Conservation (phyloP, 1,140 invertebrate species). For the Harlomillsia oculata region DNA sequence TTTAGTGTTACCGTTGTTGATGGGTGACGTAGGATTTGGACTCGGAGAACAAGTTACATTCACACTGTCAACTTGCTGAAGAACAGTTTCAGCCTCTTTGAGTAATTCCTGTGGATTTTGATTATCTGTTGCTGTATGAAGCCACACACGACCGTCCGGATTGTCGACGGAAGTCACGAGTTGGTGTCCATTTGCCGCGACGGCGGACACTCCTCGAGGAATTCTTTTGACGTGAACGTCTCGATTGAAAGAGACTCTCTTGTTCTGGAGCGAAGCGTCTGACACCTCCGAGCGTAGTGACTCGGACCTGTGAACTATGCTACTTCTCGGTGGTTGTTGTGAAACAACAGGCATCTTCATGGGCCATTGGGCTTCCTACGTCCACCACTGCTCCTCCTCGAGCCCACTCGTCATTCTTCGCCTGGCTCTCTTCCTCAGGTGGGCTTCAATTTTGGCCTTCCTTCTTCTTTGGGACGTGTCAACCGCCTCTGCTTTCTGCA, state of each 20-base stretch:
- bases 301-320: slow-evolving; percentile 29
- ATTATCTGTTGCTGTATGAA: too few relatives aligned
- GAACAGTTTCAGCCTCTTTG: slow-evolving; percentile 57
- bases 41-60: slow-evolving; percentile 48
- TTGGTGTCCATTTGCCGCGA: slow-evolving; percentile 25
- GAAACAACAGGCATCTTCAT: too few relatives aligned
- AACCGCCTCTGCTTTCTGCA: too few relatives aligned
- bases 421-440: too few relatives aligned
- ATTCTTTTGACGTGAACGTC: slow-evolving; percentile 80
- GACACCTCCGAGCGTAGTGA: slow-evolving; percentile 45
- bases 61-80: slow-evolving; percentile 54
- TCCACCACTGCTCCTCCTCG: too few relatives aligned
- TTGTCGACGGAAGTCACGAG: background rate
- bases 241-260: slow-evolving; percentile 73
- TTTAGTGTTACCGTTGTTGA: background rate
- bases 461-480: too few relatives aligned
- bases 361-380: too few relatives aligned
- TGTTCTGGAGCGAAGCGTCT: slow-evolving; percentile 45
- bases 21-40: background rate
- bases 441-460: too few relatives aligned
- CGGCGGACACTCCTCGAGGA: slow-evolving; percentile 42
- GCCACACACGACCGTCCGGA: too few relatives aligned
- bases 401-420: too few relatives aligned
- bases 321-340: too few relatives aligned
- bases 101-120: slow-evolving; percentile 51